Evolutionary conservation across 2,113 vertebrate genomes (phyloP), one percentile per base, ranked within the genome.

Genomic region (Sinosuthora webbiana): DNA sequence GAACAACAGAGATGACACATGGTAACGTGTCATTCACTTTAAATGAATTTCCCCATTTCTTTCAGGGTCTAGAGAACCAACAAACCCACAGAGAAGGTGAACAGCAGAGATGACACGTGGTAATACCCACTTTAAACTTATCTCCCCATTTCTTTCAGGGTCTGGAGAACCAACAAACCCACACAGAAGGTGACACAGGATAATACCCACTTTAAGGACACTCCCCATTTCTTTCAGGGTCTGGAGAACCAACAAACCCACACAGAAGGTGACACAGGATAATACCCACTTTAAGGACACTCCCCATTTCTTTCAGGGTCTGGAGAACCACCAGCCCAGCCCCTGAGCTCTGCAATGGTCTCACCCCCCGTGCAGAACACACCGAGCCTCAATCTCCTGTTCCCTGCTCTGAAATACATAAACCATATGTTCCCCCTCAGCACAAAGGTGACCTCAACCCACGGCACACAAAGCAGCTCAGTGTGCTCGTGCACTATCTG

Each of bases 381-480:
- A 11, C 15, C 67, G 10, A 2, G 28, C 75, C 73, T 7, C 64
- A 44, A 10, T 14, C 79, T 85, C 53, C 20, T 1, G n/a, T 16
- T 90, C 53, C 75, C 75, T 62, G 2, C 83, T 63, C 91, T 11
- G 83, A 42, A 88, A 74, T 77, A 92, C 86, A 93, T 39, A 83
- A 94, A 94, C 88, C 90, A 83, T 39, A 80, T 85, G 94, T 53
- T 94, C 67, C 3, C 63, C 79, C 75, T 10, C 42, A 21, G 94
- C 94, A 86, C 86, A 83, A 28, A 82, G 95, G 83, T 90, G 91
- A 81, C 71, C 92, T 47, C 23, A 87, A 21, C 5, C 42, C 84
- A 20, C 4, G 1, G 90, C 0, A 0, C 88, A 94, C 92, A 92
- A 76, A 95, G 92, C 79, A 60, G 63, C 79, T 80, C 88, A 2